Base-by-base conservation (phyloP, 2,113 vertebrate genomes). In the Verasper variegatus region DNA sequence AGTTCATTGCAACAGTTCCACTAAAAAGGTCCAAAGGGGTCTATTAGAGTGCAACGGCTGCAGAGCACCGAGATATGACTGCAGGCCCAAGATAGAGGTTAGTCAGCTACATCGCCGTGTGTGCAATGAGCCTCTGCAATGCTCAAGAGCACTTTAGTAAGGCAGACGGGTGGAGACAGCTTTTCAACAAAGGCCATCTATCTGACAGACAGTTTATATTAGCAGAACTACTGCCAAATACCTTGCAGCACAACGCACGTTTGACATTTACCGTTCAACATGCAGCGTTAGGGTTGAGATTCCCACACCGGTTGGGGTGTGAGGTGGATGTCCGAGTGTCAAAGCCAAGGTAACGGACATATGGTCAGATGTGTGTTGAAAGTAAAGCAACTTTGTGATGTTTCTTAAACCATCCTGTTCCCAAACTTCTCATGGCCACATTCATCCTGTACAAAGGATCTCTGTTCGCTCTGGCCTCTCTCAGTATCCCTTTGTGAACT, bases 401-500 rank as follows among this genome's bases (percentile, higher is more conserved):
- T 92, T 92, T 92, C 89, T 90, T 77, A 78, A 91, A 93, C 86
- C 88, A 84, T 76, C 82, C 80, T 61, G 64, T 92, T 90, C 84
- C 84, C 89, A 92, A 92, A 90, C 91, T 88, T 90, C 90, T 91
- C 92, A 91, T 92, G 89, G 88, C 81, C 89, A 91, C 92, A 92
- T 94, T 93, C 92, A 92, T 26, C 59, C 78, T 24, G 84, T 92
- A 94, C 94, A 94, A 94, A 94, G 91, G 90, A 88, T 91, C 89
- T 91, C 93, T 93, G 93, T 93, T 93, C 84, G 8, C 86, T 81
- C 89, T 76, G 88, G 87, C 89, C 91, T 90, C 90, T 90, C 87
- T 93, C 90, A 88, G 89, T 92, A 90, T 92, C 91, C 92, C 87
- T 94, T 93, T 92, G 92, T 92, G 89, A 94, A 92, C 88, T 86